Evolutionary conservation across 2,113 vertebrate genomes (phyloP), one percentile per base, ranked within the genome.

Genomic region (Syrrhaptes paradoxus): DNA sequence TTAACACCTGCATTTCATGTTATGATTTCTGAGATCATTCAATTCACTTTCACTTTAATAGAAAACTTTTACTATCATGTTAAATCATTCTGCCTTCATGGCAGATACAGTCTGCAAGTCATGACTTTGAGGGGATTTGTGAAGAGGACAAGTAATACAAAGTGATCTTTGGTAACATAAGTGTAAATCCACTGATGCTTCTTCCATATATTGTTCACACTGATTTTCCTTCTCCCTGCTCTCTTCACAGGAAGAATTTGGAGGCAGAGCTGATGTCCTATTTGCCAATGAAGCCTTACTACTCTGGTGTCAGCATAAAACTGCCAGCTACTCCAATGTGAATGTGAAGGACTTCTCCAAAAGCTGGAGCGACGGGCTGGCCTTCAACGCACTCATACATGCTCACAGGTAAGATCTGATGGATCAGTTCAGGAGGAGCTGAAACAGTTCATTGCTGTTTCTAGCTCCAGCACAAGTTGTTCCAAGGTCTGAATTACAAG

Each of bases 241-340:
- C 4, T 71, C 46, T 85, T 80, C 8, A 75, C 96, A 99, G 99
- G 97, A 97, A 34, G 98, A 98, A 46, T 98, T 97, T 58, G 98
- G 98, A 90, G 97, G 81, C 79, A 98, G 96, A 17, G 92, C 97
- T 43, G 98, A 98, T 67, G 97, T 93, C 28, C 97, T 98, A 4
- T 99, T 99, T 36, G 98, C 99, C 28, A 99, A 98, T 81, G 99
- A 99, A 95, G 99, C 99, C 52, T 97, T 99, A 87, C 88, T 99
- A 68, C 98, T 98, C 79, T 99, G 99, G 99, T 99, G 99, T 94
- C 99, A 99, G 94, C 96, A 97, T 90, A 99, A 99, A 96, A 99
- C 99, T 2, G 96, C 98, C 2, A 96, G 98, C 38, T 99, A 99
- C 57, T 31, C 93, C 45, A 98, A 98, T 4, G 98, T 99, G 36